Evolutionary conservation across 1,140 invertebrate species (phyloP).

Genomic region (Pectinophora gossypiella): DNA sequence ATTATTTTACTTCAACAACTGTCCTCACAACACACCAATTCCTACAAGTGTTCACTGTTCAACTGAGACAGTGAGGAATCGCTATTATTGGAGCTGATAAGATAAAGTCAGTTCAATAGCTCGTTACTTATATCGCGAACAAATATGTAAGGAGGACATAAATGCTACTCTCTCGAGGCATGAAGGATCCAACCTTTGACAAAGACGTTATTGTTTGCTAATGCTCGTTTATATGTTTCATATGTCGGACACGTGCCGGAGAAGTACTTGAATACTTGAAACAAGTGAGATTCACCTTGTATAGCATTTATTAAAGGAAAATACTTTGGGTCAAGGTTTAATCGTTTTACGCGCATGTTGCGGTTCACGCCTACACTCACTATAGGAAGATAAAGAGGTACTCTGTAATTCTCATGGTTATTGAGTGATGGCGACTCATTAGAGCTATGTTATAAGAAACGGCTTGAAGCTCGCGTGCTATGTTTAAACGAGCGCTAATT

Average conservation of each 20-base stretch:
- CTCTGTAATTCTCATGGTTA: not conserved
- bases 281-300: constrained; percentile 15
- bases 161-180: constrained; percentile 16
- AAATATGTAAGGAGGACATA: constrained; percentile 13
- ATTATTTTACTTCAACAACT: no score
- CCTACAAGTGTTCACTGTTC: constrained; percentile 24
- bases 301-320: constrained; percentile 11
- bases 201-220: constrained; percentile 20
- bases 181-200: constrained; percentile 6
- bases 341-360: not conserved
- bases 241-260: constrained; percentile 15
- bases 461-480: not conserved
- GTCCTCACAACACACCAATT: constrained; percentile 1
- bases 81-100: constrained; percentile 55
- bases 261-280: constrained; percentile 12
- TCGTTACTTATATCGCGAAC: constrained; percentile 29
- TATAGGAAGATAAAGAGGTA: not conserved
- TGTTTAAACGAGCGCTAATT: not conserved
- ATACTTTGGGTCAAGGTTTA: constrained; percentile 27
- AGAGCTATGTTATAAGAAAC: not conserved
- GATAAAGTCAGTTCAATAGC: constrained; percentile 60
- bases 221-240: constrained; percentile 14
- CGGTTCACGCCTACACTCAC: not conserved
- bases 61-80: constrained; percentile 28
- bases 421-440: not conserved